Evolutionary conservation across 2,113 vertebrate species (phyloP), one percentile per base, ranked within the genome.

Genomic region (Talpa occidentalis): DNA sequence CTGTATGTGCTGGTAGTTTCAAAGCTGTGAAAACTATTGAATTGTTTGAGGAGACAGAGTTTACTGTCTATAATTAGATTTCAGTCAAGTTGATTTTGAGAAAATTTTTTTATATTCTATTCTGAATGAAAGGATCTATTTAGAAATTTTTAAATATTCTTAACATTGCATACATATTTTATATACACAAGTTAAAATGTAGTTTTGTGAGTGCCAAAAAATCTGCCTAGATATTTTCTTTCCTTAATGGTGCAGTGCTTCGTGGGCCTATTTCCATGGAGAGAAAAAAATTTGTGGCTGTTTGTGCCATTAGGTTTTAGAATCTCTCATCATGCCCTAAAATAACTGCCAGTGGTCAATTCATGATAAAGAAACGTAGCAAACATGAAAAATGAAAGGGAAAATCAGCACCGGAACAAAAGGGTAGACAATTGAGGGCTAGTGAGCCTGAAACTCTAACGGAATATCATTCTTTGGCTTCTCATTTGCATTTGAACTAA

Each of bases 381-480:
- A 52, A 94, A 76, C 47, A 54, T 30, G 52, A 96, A 97, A 79
- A 92, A 86, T n/a, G 86, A 95, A 93, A 94, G 88, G 79, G 77
- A 93, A 94, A 90, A 84, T 77, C 62, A 52, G 52, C 26, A 69
- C 54, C 42, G 12, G 47, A 80, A 92, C 88, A 76, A 94, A 81
- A 79, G 80, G 32, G 47, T 80, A 88, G 78, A 44, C 40, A 37
- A 85, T 9, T 24, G 60, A 67, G 69, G 59, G 32, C 78, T 35
- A 28, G 26, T 10, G 64, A 66, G 66, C 87, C 89, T 80, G 93
- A 97, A 96, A 89, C 81, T 35, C 79, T 44, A 91, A 35, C 1
- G 66, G 84, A 95, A 56, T 70, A 24, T 94, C 70, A 70, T 44
- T 47, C 69, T 26, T 28, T 6, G n/a, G 80, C 30, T 66, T 95